phyloP scores from a whole-genome alignment of 2,113 vertebrate genomes.

The Isichthys henryi region DNA sequence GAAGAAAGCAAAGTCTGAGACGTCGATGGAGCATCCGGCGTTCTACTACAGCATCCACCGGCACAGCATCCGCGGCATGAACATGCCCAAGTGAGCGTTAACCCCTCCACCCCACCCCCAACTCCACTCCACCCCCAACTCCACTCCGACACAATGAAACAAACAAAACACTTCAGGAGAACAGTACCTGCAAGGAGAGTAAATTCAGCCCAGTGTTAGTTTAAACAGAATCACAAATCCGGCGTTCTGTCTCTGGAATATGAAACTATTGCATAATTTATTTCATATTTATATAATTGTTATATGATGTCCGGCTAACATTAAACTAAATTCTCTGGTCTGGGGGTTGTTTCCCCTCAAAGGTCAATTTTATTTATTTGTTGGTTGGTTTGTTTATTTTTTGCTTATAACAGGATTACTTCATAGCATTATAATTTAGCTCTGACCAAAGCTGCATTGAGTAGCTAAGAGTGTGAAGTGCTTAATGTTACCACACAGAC shows the following conservation, averaged over 20 bases:
- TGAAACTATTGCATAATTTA: not conserved
- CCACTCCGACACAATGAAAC: not conserved
- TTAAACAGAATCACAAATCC: not conserved
- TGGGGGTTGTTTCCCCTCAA: not conserved
- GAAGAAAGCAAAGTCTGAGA: constrained; percentile 75
- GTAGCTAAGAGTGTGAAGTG: not conserved
- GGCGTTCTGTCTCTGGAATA: not conserved
- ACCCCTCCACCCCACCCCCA: not conserved
- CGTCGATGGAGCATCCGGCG: constrained; percentile 73
- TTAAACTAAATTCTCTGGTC: not conserved
- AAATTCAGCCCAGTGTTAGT: not conserved
- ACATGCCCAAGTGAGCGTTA: constrained; percentile 88
- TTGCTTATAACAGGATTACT: not conserved
- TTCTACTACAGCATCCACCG: constrained; percentile 97
- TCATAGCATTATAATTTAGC: not conserved
- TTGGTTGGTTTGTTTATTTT: not conserved
- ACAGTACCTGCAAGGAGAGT: not conserved
- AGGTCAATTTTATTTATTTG: not conserved
- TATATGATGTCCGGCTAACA: not conserved
- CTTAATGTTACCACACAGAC: not conserved
- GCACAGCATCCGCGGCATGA: constrained; percentile 92
- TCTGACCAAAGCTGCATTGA: not conserved
- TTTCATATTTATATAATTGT: not conserved
- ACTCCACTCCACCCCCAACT: not conserved
- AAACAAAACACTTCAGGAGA: not conserved